Base-by-base conservation (phyloP, 2,113 vertebrate genomes). In the Zosterops borbonicus region DNA sequence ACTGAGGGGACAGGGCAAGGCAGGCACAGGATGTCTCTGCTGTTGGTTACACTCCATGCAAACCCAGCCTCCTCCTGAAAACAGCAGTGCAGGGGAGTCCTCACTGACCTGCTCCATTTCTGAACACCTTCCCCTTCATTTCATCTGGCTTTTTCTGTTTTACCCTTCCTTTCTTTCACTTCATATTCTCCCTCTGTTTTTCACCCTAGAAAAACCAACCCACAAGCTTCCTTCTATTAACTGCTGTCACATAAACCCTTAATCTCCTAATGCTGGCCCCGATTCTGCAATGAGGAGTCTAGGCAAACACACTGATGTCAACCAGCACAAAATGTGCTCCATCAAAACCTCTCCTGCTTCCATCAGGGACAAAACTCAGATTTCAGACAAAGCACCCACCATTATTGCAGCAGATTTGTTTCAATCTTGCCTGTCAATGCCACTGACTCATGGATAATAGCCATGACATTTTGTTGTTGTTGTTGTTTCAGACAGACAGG, bases 31-130 rank as follows among this genome's bases (percentile, higher is more conserved):
- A 46, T 52, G 56, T 19, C 41, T 62, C 58, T 86, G 5, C 41
- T 16, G 4, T 3, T 58, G 1, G 0, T 25, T 41, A 35, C 16
- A 18, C 46, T 12, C 49, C 9, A 6, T 12, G 13, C 19, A 83
- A 68, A 75, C 6, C 31, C 60, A n/a, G 15, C 11, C 46, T 81
- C 28, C 29, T 29, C 12, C 50, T 52, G 41, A 47, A 46, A 88
- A 46, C 5, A 9, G 24, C 60, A 87, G 41, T 3, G 27, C 25
- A 16, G 12, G 16, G 33, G 24, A 41, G 22, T 31, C n/a, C 15
- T 78, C 68, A 25, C 5, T 23, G 8, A 5, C 49, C 60, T 17
- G 8, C 9, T 41, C 25, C 4, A 7, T 23, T 81, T 44, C 29
- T 31, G 11, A 65, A 33, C 15, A 33, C 49, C 55, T 65, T 3